Evolutionary conservation across 2,113 vertebrate species (phyloP).

Genomic region (Forbesichthys papilliferus): DNA sequence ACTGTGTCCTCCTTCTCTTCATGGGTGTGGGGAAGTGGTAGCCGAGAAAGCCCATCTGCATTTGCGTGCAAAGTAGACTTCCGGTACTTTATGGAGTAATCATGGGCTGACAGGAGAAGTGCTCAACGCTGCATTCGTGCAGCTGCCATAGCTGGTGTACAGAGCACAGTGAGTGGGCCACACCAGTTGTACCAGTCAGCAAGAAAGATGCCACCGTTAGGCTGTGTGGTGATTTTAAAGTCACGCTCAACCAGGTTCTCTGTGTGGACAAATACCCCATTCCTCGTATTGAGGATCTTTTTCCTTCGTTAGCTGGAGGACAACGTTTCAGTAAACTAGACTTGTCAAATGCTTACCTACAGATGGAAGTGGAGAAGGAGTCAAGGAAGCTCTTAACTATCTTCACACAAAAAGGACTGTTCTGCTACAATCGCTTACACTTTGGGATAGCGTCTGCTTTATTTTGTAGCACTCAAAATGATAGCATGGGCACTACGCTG

Average conservation of each 20-base stretch:
- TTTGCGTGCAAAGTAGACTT: too few relatives aligned
- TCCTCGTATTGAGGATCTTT: background rate
- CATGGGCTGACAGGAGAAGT: too few relatives aligned
- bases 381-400: background rate
- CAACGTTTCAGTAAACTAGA: background rate
- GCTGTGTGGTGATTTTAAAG: conserved; percentile 1
- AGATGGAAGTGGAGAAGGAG: background rate
- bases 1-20: too few relatives aligned
- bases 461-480: too few relatives aligned
- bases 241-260: background rate
- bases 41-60: too few relatives aligned
- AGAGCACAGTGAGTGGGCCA: background rate
- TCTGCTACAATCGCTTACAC: conserved; percentile 2
- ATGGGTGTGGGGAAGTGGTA: too few relatives aligned
- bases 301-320: background rate
- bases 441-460: background rate
- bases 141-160: too few relatives aligned
- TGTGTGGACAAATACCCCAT: background rate
- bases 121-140: too few relatives aligned
- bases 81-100: too few relatives aligned
- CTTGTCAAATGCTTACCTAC: background rate
- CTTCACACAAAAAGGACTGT: background rate
- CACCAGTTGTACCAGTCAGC: background rate
- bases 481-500: too few relatives aligned
- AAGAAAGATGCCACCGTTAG: background rate